These are phyloP conservation scores for Cyclophora punctaria DNA, from an alignment of 2,888 invertebrate genomes.

Conservation along the genomic window DNA sequence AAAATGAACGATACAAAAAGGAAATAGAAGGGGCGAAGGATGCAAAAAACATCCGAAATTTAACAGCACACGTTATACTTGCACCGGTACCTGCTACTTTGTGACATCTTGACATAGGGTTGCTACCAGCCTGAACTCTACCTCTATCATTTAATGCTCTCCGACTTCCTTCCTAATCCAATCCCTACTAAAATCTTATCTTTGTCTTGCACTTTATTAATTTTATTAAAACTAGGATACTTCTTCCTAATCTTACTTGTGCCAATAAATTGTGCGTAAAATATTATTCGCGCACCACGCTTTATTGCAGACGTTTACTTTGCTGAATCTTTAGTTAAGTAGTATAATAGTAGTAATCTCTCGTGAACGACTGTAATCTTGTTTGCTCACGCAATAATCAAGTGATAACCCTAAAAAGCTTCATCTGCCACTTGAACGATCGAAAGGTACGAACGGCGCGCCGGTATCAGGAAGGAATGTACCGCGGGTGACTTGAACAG, in stretches of 20 bases:
- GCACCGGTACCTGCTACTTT: slow-evolving; percentile 69
- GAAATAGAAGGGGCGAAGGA: slow-evolving; percentile 36
- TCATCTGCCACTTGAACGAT: slow-evolving; percentile 76
- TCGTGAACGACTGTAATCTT: slow-evolving; percentile 8
- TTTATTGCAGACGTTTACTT: slow-evolving; percentile 4
- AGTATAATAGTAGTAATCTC: not conserved
- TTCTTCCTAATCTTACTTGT: slow-evolving; percentile 3
- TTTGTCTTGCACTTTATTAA: no score
- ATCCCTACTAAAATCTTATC: no score
- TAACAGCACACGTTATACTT: slow-evolving; percentile 55
- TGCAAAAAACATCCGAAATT: slow-evolving; percentile 65
- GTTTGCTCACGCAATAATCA: slow-evolving; percentile 28
- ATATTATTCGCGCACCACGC: no score
- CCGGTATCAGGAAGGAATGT: slow-evolving; percentile 75
- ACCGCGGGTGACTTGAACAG: slow-evolving; percentile 73
- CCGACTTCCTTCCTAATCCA: not conserved
- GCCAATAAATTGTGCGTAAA: no score
- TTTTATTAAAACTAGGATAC: no score
- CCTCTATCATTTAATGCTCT: slow-evolving; percentile 28
- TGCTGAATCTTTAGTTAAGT: not conserved
- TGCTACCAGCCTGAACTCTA: slow-evolving; percentile 27
- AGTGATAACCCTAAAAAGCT: slow-evolving; percentile 69
- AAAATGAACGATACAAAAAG: slow-evolving; percentile 33
- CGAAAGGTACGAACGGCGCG: slow-evolving; percentile 71
- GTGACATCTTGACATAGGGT: slow-evolving; percentile 67